These are phyloP conservation scores for Pandemis cinnamomeana DNA, from an alignment of 2,888 invertebrate species.

Conservation along the genomic window DNA sequence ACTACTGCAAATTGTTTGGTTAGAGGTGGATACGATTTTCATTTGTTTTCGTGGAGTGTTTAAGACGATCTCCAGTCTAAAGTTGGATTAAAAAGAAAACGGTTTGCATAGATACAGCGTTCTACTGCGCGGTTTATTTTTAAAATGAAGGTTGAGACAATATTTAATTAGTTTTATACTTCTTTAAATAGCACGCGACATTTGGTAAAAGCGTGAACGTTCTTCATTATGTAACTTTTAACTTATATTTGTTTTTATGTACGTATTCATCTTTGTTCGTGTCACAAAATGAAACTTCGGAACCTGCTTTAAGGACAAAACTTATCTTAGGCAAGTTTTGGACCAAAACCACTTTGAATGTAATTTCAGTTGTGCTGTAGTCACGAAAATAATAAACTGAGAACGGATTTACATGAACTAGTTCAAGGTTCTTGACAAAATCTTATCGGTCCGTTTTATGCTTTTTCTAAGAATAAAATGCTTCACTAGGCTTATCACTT, in stretches of 20 bases:
- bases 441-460: conserved; percentile 26
- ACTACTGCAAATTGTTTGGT: conserved; percentile 16
- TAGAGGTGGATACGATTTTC: conserved; percentile 15
- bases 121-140: too few species aligned
- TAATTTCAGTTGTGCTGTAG: conserved; percentile 19
- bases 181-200: too few species aligned
- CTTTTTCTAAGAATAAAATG: conserved; percentile 23
- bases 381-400: conserved; percentile 31
- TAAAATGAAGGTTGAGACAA: too few species aligned
- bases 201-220: too few species aligned
- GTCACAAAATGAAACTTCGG: too few species aligned
- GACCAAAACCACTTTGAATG: conserved; percentile 9
- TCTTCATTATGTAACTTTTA: too few species aligned
- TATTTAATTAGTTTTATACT: too few species aligned
- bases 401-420: conserved; percentile 23
- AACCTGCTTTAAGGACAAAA: not conserved
- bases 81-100: too few species aligned
- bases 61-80: not conserved
- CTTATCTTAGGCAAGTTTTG: not conserved
- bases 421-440: conserved; percentile 21
- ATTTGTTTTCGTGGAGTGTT: conserved; percentile 29
- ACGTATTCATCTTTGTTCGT: too few species aligned
- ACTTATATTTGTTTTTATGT: too few species aligned
- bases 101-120: too few species aligned
- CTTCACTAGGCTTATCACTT: not conserved